Conservation (phyloP, 2,113 vertebrate species). For the Capreolus pygargus region DNA sequence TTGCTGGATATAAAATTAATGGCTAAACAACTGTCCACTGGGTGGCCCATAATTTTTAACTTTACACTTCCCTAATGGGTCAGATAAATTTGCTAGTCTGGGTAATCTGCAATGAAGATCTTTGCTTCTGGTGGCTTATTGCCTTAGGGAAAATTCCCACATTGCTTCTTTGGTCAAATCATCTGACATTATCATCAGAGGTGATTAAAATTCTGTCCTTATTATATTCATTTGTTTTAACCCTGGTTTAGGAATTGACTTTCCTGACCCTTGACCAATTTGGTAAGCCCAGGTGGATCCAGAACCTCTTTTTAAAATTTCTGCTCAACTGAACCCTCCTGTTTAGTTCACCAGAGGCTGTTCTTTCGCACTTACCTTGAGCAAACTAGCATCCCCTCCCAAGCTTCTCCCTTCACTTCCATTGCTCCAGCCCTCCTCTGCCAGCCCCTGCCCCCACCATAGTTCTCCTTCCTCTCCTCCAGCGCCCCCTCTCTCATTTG, state of each 20-base stretch:
- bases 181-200: not conserved
- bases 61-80: not conserved
- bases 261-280: not conserved
- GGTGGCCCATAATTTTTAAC: not conserved
- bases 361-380: not conserved
- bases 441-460: not conserved
- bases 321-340: not conserved
- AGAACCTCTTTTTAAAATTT: not conserved
- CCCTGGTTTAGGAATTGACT: not conserved
- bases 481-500: not conserved
- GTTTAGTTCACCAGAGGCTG: not conserved
- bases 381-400: too few relatives aligned
- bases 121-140: not conserved
- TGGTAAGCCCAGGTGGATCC: not conserved
- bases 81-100: not conserved
- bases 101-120: not conserved
- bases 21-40: not conserved
- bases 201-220: not conserved
- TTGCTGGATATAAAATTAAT: constrained; percentile 33
- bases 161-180: not conserved
- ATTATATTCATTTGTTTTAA: not conserved
- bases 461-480: not conserved
- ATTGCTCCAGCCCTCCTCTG: not conserved
- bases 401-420: not conserved
- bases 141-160: not conserved